phyloP scores from a whole-genome alignment of 2,888 invertebrate genomes.

The Ophraella communa region DNA sequence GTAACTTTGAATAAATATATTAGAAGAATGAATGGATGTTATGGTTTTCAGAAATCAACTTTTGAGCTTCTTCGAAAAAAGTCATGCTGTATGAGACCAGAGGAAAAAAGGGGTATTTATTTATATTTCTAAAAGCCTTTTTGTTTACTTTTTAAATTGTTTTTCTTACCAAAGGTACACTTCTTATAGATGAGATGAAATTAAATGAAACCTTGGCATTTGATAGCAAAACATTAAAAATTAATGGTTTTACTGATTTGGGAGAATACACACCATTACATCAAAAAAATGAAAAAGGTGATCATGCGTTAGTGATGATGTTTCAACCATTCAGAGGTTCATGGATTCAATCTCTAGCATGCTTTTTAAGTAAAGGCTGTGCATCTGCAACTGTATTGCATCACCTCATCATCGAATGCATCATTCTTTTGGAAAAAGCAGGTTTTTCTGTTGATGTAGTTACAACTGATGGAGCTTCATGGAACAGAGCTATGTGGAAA shows the following conservation, averaged over 20 bases:
- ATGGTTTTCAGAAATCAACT: background rate
- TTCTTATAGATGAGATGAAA: conserved; percentile 28
- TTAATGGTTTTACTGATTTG: conserved; percentile 29
- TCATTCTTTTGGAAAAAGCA: conserved; percentile 31
- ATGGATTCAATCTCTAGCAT: conserved; percentile 11
- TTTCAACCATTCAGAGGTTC: conserved; percentile 32
- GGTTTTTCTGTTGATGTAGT: conserved; percentile 34
- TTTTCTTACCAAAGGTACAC: background rate
- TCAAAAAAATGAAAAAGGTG: too few relatives aligned
- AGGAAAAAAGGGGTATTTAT: background rate
- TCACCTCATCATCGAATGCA: conserved; percentile 22
- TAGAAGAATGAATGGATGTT: background rate
- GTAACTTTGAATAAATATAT: background rate
- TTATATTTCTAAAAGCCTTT: background rate
- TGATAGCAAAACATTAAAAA: too few relatives aligned
- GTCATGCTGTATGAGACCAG: background rate
- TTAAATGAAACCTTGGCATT: conserved; percentile 17
- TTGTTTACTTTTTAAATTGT: background rate
- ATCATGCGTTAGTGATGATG: conserved; percentile 32
- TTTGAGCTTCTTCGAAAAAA: background rate
- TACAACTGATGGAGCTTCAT: conserved; percentile 35
- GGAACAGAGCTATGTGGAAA: conserved; percentile 38
- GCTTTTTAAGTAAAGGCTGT: conserved; percentile 27
- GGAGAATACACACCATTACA: conserved; percentile 25
- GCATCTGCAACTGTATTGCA: conserved; percentile 15